These are phyloP conservation scores for Diachrysia chrysitis DNA, from an alignment of 2,888 invertebrate genomes.

Conservation along the genomic window DNA sequence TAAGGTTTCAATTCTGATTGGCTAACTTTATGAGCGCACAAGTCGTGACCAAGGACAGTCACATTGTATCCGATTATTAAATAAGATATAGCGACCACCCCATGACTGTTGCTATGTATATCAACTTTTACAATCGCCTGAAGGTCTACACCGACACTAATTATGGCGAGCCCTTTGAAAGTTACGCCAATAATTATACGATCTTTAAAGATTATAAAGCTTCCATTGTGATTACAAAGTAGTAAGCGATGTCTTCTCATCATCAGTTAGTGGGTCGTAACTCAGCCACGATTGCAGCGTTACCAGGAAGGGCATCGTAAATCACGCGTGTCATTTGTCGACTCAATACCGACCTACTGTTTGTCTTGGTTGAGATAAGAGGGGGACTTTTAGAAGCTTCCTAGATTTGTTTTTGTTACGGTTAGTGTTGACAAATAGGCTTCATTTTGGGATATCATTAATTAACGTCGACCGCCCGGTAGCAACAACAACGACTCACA, in stretches of 20 bases:
- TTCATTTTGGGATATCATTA: slow-evolving; percentile 37
- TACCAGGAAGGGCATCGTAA: slow-evolving; percentile 53
- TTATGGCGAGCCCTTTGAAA: slow-evolving; percentile 24
- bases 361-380: slow-evolving; percentile 45
- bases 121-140: slow-evolving; percentile 14
- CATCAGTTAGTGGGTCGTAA: slow-evolving; percentile 37
- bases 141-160: slow-evolving; percentile 27
- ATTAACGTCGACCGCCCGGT: neutral
- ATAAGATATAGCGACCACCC: slow-evolving; percentile 1
- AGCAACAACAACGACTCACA: no score
- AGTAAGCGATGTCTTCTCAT: slow-evolving; percentile 38
- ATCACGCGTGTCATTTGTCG: slow-evolving; percentile 56
- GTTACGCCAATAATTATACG: slow-evolving; percentile 29
- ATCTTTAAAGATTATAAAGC: slow-evolving; percentile 39
- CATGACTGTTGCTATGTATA: neutral
- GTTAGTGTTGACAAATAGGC: slow-evolving; percentile 39
- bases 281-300: slow-evolving; percentile 42
- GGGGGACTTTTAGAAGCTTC: slow-evolving; percentile 35
- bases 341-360: slow-evolving; percentile 38
- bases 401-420: slow-evolving; percentile 30
- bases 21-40: neutral
- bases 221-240: slow-evolving; percentile 42
- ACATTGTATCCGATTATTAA: slow-evolving; percentile 3
- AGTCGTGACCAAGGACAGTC: slow-evolving; percentile 4
- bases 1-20: neutral